Base-by-base conservation (phyloP, 2,888 invertebrate species). In the Lissonota sp. region DNA sequence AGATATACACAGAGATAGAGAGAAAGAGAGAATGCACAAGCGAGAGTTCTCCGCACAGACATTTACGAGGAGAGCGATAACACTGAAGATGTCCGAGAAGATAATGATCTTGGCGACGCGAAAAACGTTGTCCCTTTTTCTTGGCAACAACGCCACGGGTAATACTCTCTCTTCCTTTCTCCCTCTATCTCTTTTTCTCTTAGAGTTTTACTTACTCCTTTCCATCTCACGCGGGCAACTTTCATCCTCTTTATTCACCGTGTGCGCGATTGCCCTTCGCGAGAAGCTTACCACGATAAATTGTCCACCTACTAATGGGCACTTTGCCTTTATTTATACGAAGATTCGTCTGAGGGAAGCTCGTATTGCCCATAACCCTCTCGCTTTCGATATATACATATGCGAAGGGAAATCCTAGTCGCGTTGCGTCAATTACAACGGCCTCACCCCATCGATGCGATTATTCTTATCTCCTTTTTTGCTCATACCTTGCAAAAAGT, bases 71-170 rank as follows among this genome's bases (percentile, higher is more conserved):
- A 79, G 79, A 83, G 75, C 83, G 81, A 81, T 83, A 83, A 82
- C 73, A 82, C 83, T 81, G 81, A 83, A 83, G 81, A 83, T 83
- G 81, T 82, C 83, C 81, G 64, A 81, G 74, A 73, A 80, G 84
- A 84, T 84, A 84, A 84, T 84, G 80, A 84, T 84, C 84, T 83
- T 83, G 84, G 82, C 83, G 78, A 83, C 80, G 84, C 69, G 80
- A 78, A 82, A 82, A 82, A 77, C 76, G 83, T 80, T 80, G 79
- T 83, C 79, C 82, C 79, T 80, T 79, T 80, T 80, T 84, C 75
- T 81, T 84, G 84, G 83, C 84, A 84, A 82, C 80, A 83, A 83
- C 80, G 66, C 73, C 57, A 79, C 63, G 70, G 49, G 46, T 16
- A 26, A 55, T 49, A 57, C 46, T 39, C 40, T 51, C 58, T 58